phyloP scores from a whole-genome alignment of 2,797 vertebrate species.

The Remorina albescens region DNA sequence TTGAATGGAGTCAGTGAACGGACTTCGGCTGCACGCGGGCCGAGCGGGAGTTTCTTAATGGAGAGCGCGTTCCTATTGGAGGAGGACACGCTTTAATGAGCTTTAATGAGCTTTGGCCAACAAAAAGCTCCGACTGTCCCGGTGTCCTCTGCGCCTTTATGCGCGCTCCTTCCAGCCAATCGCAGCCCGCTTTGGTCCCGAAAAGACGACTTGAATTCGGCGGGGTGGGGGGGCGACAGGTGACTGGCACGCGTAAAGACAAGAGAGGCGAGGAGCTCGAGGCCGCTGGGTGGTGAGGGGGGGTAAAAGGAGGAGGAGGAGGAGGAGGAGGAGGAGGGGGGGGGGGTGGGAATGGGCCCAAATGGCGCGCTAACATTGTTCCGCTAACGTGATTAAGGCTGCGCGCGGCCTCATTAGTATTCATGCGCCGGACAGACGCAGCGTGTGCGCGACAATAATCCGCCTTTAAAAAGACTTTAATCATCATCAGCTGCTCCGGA shows the following conservation, averaged over 20 bases:
- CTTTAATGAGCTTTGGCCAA: conserved; percentile 89
- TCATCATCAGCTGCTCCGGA: conserved; percentile 49
- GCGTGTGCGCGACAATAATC: conserved; percentile 54
- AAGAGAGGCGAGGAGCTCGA: conserved; percentile 52
- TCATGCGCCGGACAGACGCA: conserved; percentile 63
- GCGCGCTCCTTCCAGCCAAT: conserved; percentile 72
- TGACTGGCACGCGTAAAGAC: conserved; percentile 78
- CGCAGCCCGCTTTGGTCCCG: conserved; percentile 85
- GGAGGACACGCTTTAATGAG: conserved; percentile 88
- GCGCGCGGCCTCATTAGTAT: conserved; percentile 69
- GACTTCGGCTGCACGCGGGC: conserved; percentile 76
- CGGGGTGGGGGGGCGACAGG: conserved; percentile 80
- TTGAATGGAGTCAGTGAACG: conserved; percentile 87
- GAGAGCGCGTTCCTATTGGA: conserved; percentile 84
- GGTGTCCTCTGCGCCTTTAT: conserved; percentile 42
- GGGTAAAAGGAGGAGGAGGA: conserved; percentile 9
- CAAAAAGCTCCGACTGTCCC: conserved; percentile 82
- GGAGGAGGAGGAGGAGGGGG: too few species aligned
- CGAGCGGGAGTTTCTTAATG: conserved; percentile 84
- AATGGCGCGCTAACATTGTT: conserved; percentile 79
- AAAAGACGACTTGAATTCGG: conserved; percentile 83
- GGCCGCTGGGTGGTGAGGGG: neutral
- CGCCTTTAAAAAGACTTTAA: conserved; percentile 63
- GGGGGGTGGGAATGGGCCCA: conserved; percentile 85
- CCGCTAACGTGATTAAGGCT: conserved; percentile 62